A percentile compares a stretch with the other conserved stretches of the same genome.
Conservation (phyloP, 2,113 vertebrate genomes). For the Cettia cetti region DNA sequence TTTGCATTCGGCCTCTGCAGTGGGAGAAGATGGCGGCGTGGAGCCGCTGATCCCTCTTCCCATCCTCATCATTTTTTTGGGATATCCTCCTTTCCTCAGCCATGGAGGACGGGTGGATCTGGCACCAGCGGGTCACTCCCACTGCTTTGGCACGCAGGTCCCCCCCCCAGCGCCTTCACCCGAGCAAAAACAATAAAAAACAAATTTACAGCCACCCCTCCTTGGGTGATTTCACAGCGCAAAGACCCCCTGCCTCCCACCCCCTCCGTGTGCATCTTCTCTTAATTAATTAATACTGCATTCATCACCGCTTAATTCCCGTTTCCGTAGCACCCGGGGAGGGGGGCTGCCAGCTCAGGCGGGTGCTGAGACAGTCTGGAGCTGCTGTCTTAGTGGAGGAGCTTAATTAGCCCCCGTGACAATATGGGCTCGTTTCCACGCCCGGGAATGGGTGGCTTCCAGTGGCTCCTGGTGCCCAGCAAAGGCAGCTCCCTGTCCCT, state of each 20-base stretch:
- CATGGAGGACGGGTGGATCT: not conserved
- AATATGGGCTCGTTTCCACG: not conserved
- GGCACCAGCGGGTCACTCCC: not conserved
- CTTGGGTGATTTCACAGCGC: not conserved
- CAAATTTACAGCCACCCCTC: not conserved
- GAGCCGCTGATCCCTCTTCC: not conserved
- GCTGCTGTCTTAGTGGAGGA: not conserved
- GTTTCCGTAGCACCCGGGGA: conserved; percentile 52
- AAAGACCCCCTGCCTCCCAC: not conserved
- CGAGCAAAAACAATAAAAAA: not conserved
- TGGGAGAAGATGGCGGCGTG: conserved; percentile 33
- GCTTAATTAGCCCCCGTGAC: not conserved
- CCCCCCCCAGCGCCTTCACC: not conserved
- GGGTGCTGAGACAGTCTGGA: not conserved
- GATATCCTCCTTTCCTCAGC: not conserved
- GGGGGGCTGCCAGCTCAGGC: not conserved
- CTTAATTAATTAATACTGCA: conserved; percentile 69
- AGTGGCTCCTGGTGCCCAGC: not conserved
- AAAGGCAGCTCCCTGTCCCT: accelerated
- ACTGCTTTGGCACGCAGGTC: accelerated
- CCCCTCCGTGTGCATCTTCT: not conserved
- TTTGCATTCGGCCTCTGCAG: not conserved
- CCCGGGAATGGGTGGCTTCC: accelerated
- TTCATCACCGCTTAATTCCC: conserved; percentile 64
- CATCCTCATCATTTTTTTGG: not conserved